phyloP scores from a whole-genome alignment of 2,113 vertebrate species.

The Tenebrosternarchus preto region DNA sequence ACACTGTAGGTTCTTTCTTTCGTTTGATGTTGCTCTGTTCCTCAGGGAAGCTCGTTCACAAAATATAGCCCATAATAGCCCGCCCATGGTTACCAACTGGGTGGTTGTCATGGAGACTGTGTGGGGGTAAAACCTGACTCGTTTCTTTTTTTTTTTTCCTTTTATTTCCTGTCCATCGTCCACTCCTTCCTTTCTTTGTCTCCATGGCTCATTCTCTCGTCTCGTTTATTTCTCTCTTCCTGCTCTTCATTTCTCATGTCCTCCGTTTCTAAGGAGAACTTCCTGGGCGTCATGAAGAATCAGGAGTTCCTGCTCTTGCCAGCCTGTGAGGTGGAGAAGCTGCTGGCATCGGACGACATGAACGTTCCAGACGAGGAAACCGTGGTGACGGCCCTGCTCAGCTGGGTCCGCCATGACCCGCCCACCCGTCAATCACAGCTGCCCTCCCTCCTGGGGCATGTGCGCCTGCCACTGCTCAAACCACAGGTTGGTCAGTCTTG shows the following conservation, averaged over 20 bases:
- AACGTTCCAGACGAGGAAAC: conserved; percentile 96
- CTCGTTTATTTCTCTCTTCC: not conserved
- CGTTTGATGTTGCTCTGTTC: conserved; percentile 70
- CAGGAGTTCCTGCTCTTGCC: conserved; percentile 95
- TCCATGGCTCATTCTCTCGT: not conserved
- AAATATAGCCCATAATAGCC: conserved; percentile 76
- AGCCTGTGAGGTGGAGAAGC: conserved; percentile 87
- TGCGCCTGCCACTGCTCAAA: conserved; percentile 91
- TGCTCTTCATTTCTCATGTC: not conserved
- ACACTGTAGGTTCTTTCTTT: conserved; percentile 36
- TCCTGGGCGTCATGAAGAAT: conserved; percentile 93
- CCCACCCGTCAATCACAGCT: conserved; percentile 82
- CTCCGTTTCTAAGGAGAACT: conserved; percentile 83
- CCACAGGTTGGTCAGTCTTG: conserved; percentile 84
- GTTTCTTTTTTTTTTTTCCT: conserved; percentile 27
- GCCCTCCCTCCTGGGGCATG: conserved; percentile 84
- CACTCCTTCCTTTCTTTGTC: conserved; percentile 6
- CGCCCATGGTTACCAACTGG: conserved; percentile 64
- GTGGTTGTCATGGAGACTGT: conserved; percentile 79
- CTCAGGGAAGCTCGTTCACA: conserved; percentile 76
- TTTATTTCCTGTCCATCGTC: conserved; percentile 2
- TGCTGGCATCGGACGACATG: conserved; percentile 94
- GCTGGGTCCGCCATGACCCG: conserved; percentile 88
- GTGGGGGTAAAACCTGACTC: conserved; percentile 59
- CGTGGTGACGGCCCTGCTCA: conserved; percentile 87